Base-by-base conservation (phyloP, 2,113 vertebrate genomes). In the Oenanthe melanoleuca region DNA sequence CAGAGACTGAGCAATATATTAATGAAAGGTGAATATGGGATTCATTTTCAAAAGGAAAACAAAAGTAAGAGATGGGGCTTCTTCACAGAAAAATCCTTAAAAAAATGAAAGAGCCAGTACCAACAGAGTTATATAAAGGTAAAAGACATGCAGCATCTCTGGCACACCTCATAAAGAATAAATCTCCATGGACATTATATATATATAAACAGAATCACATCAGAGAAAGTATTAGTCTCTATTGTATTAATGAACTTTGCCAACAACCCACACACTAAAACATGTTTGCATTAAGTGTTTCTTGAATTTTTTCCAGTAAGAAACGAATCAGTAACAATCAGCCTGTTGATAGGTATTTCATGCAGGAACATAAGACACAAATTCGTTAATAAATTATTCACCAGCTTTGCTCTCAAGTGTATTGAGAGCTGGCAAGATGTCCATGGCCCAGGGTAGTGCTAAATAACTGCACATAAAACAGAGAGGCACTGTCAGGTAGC, bases 351-450 rank as follows among this genome's bases (percentile, higher is more conserved):
- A 42, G 0, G 0, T 73, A 88, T 70, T 80, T 91, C 50, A 80
- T 73, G 59, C 75, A 73, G 49, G 40, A 89, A 85, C 61, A 40
- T 37, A 86, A 89, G 60, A 61, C 1, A 13, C 44, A 93, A 86
- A 92, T 73, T 80, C 2, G 11, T 74, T 80, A 86, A 78, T 92
- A 93, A 94, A 83, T 95, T 83, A 95, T 94, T 90, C 74, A 92
- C 81, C n/a, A 63, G 34, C 64, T 92, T 66, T 88, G 14, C 63
- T 87, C 64, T 92, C 63, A 34, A 89, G 31, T 53, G 53, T 71
- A 61, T 14, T 81, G 56, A 90, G 47, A 88, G 52, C 60, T 83
- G 89, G 52, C 84, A 93, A 89, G 37, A 86, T 80, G n/a, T 95
- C 79, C 40, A 44, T 14, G 37, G 47, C 55, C 85, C 75, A 70